Percentiles rank a stretch among this genome's conserved stretches.
phyloP scores from a whole-genome alignment of 92 coral and sea anemone species.

The Virgularia gustaviana region DNA sequence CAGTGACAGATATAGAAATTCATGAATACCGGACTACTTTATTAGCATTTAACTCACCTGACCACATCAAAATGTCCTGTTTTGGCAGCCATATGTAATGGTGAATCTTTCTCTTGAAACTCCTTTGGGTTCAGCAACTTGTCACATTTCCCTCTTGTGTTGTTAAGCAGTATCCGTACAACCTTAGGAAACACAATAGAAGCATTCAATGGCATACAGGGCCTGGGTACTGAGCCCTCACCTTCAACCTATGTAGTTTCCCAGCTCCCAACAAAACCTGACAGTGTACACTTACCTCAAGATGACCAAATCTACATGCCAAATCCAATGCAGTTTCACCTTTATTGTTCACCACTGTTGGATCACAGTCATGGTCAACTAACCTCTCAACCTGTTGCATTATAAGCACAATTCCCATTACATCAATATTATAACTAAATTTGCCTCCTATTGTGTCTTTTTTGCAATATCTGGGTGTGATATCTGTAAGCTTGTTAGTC shows the following conservation, averaged over 20 bases:
- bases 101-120: constrained; percentile 65
- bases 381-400: constrained; percentile 74
- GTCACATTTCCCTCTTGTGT: constrained; percentile 52
- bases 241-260: too few species aligned
- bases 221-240: too few species aligned
- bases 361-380: constrained; percentile 66
- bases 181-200: constrained; percentile 49
- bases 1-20: not conserved
- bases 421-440: not conserved
- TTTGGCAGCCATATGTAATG: constrained; percentile 85
- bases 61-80: constrained; percentile 92
- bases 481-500: too few species aligned
- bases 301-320: constrained; percentile 91
- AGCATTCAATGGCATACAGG: not conserved
- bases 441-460: too few species aligned
- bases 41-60: constrained; percentile 40
- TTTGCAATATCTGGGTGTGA: too few species aligned
- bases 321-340: constrained; percentile 87
- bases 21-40: not conserved
- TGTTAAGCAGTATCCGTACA: constrained; percentile 64
- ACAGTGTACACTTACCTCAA: constrained; percentile 50
- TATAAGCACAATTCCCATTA: not conserved
- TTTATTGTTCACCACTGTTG: constrained; percentile 71
- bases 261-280: too few species aligned
- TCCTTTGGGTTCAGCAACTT: constrained; percentile 65